A percentile compares a stretch with the other conserved stretches of the same genome.
phyloP scores from a whole-genome alignment of 2,797 vertebrate genomes.

The Microctenopoma stevenorrisi region DNA sequence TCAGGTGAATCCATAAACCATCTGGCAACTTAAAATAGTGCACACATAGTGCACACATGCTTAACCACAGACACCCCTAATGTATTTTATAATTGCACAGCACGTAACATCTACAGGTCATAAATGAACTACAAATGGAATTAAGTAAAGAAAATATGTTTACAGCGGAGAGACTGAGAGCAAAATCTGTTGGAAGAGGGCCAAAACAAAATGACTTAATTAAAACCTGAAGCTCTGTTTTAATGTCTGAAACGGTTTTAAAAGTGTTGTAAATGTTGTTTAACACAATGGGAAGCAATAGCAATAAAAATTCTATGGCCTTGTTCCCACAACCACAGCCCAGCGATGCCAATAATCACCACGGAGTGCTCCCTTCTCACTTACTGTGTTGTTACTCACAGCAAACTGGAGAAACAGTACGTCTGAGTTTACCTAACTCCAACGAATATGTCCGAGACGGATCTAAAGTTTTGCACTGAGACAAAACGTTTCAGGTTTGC shows the following conservation, averaged over 20 bases:
- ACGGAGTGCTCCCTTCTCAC: slow-evolving; percentile 13
- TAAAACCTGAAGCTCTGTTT: slow-evolving; percentile 66
- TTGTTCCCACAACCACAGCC: slow-evolving; percentile 63
- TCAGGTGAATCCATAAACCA: slow-evolving; percentile 32
- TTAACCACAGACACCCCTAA: slow-evolving; percentile 53
- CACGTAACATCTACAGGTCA: slow-evolving; percentile 60
- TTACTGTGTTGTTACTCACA: slow-evolving; percentile 32
- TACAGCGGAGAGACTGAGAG: slow-evolving; percentile 49
- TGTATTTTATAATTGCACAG: slow-evolving; percentile 60
- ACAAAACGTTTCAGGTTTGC: slow-evolving; percentile 21
- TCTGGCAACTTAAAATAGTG: slow-evolving; percentile 56
- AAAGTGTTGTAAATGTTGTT: slow-evolving; percentile 70
- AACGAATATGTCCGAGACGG: slow-evolving; percentile 6
- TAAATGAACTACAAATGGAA: slow-evolving; percentile 65
- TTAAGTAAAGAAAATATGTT: slow-evolving; percentile 68
- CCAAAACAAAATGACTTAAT: slow-evolving; percentile 70
- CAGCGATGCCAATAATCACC: slow-evolving; percentile 56
- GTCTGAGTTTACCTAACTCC: slow-evolving; percentile 12
- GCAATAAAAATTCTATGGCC: slow-evolving; percentile 68
- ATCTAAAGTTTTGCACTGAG: slow-evolving; percentile 17
- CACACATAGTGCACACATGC: slow-evolving; percentile 53
- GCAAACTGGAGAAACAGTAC: slow-evolving; percentile 34
- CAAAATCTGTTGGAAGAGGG: slow-evolving; percentile 51
- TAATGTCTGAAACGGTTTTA: slow-evolving; percentile 62
- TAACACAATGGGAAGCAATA: slow-evolving; percentile 63